These are phyloP conservation scores for Mercenaria mercenaria DNA, from an alignment of 1,140 invertebrate genomes.

Conservation along the genomic window DNA sequence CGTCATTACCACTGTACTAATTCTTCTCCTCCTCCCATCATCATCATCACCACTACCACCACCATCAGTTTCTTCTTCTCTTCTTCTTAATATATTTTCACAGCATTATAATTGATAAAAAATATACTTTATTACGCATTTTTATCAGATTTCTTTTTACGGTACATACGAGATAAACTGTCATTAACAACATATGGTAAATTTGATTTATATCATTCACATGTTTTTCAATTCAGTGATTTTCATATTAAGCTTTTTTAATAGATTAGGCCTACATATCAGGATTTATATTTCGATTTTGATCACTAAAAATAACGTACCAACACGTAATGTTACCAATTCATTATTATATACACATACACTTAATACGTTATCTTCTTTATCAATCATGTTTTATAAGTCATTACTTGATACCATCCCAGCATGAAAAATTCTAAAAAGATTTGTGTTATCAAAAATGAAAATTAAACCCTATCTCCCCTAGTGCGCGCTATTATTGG, in stretches of 20 bases:
- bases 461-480: conserved; percentile 5
- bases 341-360: neutral
- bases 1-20: no score
- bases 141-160: no score
- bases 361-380: neutral
- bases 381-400: conserved; percentile 7
- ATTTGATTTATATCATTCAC: neutral
- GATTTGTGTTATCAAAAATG: neutral
- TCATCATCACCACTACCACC: no score
- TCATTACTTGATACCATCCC: neutral
- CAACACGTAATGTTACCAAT: neutral
- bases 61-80: no score
- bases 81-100: no score
- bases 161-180: no score
- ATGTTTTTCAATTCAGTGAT: neutral
- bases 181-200: no score
- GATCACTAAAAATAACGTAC: neutral
- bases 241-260: neutral
- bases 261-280: neutral
- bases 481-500: neutral
- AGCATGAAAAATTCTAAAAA: neutral
- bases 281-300: neutral
- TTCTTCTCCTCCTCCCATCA: no score
- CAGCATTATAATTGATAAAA: no score
- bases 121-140: no score